Evolutionary conservation across 2,888 invertebrate genomes (phyloP).

Genomic region (Heteromurus nitidus): DNA sequence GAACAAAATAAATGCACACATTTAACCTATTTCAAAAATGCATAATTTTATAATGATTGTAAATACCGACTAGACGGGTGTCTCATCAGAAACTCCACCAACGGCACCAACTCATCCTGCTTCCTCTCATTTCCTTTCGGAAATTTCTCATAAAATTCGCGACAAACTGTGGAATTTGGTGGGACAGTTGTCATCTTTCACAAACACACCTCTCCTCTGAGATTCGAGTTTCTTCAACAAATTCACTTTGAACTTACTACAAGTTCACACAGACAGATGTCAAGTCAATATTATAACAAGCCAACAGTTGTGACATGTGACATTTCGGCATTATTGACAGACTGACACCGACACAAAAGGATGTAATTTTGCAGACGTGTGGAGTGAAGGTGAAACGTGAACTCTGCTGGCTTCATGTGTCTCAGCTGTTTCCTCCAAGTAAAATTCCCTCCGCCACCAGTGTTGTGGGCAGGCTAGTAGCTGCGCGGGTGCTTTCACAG

Average conservation of each 20-base stretch:
- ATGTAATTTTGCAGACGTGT: not conserved
- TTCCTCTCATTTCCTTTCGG: not conserved
- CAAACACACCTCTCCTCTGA: not conserved
- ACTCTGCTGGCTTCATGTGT: not conserved
- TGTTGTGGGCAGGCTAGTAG: not conserved
- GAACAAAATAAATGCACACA: not conserved
- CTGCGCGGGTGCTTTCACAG: not conserved
- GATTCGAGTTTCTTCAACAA: not conserved
- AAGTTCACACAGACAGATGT: not conserved
- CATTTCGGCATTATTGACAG: not conserved
- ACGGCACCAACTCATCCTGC: not conserved
- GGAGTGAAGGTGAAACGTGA: not conserved
- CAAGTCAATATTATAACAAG: not conserved
- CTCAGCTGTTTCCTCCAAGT: not conserved
- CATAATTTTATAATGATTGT: not conserved
- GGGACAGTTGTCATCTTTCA: not conserved
- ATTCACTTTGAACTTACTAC: not conserved
- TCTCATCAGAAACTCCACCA: not conserved
- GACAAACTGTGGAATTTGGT: not conserved
- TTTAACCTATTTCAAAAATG: not conserved
- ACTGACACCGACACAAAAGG: not conserved
- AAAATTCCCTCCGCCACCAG: not conserved
- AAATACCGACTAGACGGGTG: not conserved
- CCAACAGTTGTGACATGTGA: not conserved
- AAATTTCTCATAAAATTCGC: not conserved